Base-by-base conservation (phyloP, 2,113 vertebrate species). In the Gobiocypris rarus region DNA sequence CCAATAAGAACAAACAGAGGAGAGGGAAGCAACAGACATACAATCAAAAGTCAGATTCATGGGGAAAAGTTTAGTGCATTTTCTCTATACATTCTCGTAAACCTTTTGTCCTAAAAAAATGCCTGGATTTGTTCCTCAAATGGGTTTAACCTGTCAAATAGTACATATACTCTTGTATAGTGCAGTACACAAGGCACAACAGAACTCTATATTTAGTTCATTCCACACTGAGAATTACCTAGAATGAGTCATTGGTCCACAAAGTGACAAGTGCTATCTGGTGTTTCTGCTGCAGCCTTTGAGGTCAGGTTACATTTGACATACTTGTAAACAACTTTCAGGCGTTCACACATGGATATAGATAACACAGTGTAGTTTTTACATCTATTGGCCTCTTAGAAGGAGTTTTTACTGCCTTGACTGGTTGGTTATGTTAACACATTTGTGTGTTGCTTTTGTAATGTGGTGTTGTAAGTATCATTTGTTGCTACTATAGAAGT, bases 221-320 rank as follows among this genome's bases (percentile, higher is more conserved):
- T 15, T 75, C 61, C 71, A 69, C 26, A 61, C 69, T 71, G 58
- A 86, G 84, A 86, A 75, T 76, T 69, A 26, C 70, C 84, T 45
- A 84, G 63, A 88, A 74, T 56, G 65, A 61, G 81, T 76, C 82
- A 61, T 38, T 54, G 17, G 84, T 80, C 81, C 71, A 83, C 61
- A 31, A 58, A 77, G 84, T 74, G 84, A 67, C 63, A 74, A 70
- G 52, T 14, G 74, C 73, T 82, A 69, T 78, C 13, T 81, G 54
- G 48, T 7, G 6, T 85, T 87, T 81, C 75, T 88, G 31, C 31
- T 5, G 43, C 75, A 45, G 79, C n/a, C 56, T 50, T 54, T 10
- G 38, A 73, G 85, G 77, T 89, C 89, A 77, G 75, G 84, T 89
- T 89, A 85, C 86, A 84, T 76, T 75, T 83, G 19, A 19, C 24